Base-by-base conservation (phyloP, 2,113 vertebrate genomes). In the Mirza zaza region DNA sequence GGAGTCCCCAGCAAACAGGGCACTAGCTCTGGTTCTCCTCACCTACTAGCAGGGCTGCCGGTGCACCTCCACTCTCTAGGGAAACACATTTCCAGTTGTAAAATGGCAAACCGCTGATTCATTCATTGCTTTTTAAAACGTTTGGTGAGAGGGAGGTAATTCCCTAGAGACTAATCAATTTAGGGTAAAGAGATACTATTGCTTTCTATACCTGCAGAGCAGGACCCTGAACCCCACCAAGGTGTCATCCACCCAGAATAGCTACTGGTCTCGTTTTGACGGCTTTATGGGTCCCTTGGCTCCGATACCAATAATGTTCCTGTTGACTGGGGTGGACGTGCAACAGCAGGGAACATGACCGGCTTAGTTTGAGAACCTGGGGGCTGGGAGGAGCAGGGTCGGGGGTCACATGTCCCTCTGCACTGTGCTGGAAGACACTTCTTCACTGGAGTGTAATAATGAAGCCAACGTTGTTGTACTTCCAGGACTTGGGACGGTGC, bases 1-100 rank as follows among this genome's bases (percentile, higher is more conserved):
- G 0, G 7, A 14, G 18, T 42, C 6, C 7, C 14, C 23, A 8
- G 34, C 6, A 32, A 75, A 14, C 86, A 70, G 55, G 75, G 59
- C 3, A 0, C 68, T 8, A 0, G 0, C 20, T 10, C 67, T 2
- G 27, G 3, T 6, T 25, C 77, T 73, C 29, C 11, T 39, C 50
- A 32, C 20, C 9, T 8, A 25, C 76, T 4, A 2, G 23, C 83
- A 63, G 12, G 63, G 42, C 75, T 18, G 17, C 12, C 50, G 0
- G 52, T 23, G 21, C 8, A 18, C 79, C 82, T 18, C 50, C 3
- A 39, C 25, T n/a, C 48, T 36, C 39, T 23, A 7, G 57, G 9
- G n/a, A 52, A 3, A n/a, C 45, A 65, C 7, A 6, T 5, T 3
- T 7, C 55, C 77, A 20, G 0, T 5, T 82, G 45, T 39, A 27